Base-by-base conservation (phyloP, 1,140 invertebrate genomes). In the Drosophila funebris region DNA sequence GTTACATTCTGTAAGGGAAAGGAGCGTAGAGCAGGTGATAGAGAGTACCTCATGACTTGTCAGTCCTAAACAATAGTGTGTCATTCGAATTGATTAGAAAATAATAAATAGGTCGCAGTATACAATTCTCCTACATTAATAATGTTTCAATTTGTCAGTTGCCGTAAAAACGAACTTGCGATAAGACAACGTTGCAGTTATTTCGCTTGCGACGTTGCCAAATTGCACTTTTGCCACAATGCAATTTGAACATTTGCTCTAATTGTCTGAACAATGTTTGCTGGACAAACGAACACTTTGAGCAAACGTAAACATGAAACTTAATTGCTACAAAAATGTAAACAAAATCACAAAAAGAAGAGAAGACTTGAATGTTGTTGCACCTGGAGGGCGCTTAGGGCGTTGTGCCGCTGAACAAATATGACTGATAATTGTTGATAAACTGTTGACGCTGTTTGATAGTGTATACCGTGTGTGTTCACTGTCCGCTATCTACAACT, bases 351-450 rank as follows among this genome's bases (percentile, higher is more conserved):
- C n/a, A 77, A 54, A 22, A n/a, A 31, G 18, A 18, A 48, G 4
- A 24, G 3, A 31, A 31, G 27, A 46, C 8, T 27, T 8, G 31
- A 20, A 29, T 44, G 14, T 71, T 60, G 54, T 53, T 52, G 24
- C 76, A 67, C 33, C 69, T 62, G 63, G 57, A 56, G 57, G 63
- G 73, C 50, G 70, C 57, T 5, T 57, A 54, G 73, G 46, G 64
- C 69, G 44, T 36, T 76, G 76, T 70, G 76, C 76, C 81, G 77
- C 81, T 72, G 78, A 66, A 9, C 44, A 85, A 85, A 85, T 75
- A 77, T 20, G 41, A 68, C 46, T 62, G 67, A 73, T 83, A 83
- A 84, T 76, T 76, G 62, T 74, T 81, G 81, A 84, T 85, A 87
- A 87, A 67, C n/a, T 50, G 60, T 64, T 70, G 68, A 7, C 29